These are phyloP conservation scores for Amblyopsis hoosieri DNA, from an alignment of 2,797 vertebrate genomes.

Conservation along the genomic window DNA sequence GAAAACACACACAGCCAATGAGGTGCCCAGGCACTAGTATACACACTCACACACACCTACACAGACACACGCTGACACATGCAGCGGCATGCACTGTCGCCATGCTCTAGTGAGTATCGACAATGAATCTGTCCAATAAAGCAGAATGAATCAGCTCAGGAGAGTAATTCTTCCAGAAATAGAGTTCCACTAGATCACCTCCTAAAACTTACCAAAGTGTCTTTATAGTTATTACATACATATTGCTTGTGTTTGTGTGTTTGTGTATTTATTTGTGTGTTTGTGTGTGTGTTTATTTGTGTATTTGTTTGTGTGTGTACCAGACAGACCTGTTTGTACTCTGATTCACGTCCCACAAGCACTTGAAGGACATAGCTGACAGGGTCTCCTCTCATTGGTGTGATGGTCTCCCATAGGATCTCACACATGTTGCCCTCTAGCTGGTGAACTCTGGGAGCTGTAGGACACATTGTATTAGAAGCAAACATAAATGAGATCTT, in stretches of 20 bases:
- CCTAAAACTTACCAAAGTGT: constrained; percentile 12
- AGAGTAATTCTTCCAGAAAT: constrained; percentile 31
- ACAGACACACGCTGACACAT: not conserved
- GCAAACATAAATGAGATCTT: not conserved
- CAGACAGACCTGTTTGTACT: constrained; percentile 92
- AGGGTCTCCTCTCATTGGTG: constrained; percentile 94
- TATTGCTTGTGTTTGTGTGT: not conserved
- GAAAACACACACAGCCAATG: not conserved
- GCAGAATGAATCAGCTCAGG: constrained; percentile 19
- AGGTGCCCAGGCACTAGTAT: not conserved
- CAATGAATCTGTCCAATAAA: constrained; percentile 27
- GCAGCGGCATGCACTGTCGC: not conserved
- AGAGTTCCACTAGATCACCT: constrained; percentile 4
- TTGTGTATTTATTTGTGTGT: not conserved
- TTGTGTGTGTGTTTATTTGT: constrained; percentile 1
- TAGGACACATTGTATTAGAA: constrained; percentile 7
- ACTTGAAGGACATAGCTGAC: constrained; percentile 92
- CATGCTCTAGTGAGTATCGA: constrained; percentile 8
- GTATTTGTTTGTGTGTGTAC: not conserved
- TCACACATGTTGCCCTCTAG: constrained; percentile 94
- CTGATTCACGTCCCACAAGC: constrained; percentile 91
- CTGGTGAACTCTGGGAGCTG: constrained; percentile 93
- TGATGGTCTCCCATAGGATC: constrained; percentile 91
- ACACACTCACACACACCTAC: constrained; percentile 3
- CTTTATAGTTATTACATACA: constrained; percentile 14